Conservation (phyloP, 92 coral and sea anemone species). For the Epizoanthus ramosus region DNA sequence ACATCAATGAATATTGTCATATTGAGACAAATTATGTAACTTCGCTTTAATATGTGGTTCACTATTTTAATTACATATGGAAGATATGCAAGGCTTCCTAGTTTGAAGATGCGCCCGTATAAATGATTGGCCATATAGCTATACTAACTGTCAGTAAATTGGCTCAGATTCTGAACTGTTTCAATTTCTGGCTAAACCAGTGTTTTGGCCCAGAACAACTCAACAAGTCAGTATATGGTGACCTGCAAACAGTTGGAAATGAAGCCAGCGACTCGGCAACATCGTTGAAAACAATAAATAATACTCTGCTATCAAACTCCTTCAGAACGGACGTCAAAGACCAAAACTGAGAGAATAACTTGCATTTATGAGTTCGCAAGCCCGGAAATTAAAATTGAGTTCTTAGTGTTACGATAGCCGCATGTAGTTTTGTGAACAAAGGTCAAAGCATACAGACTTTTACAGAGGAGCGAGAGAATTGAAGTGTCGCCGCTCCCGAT, state of each 20-base stretch:
- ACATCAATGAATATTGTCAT: neutral
- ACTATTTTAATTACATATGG: too few relatives aligned
- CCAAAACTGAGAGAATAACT: neutral
- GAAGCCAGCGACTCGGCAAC: neutral
- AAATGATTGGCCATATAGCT: too few relatives aligned
- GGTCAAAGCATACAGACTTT: neutral
- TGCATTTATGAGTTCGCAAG: neutral
- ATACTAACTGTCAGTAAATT: neutral
- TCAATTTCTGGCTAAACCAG: neutral
- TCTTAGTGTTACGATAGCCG: neutral
- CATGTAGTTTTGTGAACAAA: slow-evolving; percentile 4
- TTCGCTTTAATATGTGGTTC: too few relatives aligned
- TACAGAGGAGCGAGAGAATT: neutral
- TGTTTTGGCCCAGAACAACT: neutral
- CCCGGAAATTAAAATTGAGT: slow-evolving; percentile 37
- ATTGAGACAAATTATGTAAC: neutral
- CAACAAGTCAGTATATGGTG: too few relatives aligned
- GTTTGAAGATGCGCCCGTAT: neutral
- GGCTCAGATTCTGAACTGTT: neutral
- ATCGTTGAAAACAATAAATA: slow-evolving; percentile 6
- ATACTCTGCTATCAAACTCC: neutral
- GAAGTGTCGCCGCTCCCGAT: neutral
- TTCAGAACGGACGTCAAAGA: slow-evolving; percentile 6
- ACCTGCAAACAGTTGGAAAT: neutral
- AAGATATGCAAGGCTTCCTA: too few relatives aligned